Conservation (phyloP, 2,113 vertebrate species). For the Albula goreensis region DNA sequence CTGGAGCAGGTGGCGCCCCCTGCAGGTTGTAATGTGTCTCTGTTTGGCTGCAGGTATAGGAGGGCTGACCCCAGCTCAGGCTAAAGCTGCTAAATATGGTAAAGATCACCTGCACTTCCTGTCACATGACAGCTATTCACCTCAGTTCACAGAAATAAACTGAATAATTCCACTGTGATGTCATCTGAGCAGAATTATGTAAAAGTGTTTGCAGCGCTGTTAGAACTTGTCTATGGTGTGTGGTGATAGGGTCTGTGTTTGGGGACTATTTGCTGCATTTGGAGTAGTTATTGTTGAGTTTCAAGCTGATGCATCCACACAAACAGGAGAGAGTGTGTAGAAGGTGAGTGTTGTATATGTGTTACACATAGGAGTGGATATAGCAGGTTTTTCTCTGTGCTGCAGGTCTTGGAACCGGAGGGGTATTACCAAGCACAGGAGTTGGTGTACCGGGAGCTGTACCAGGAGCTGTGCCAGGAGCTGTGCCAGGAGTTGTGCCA, state of each 20-base stretch:
- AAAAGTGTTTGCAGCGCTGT: too few species aligned
- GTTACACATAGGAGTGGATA: too few species aligned
- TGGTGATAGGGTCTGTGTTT: too few species aligned
- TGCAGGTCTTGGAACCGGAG: slow-evolving; percentile 37
- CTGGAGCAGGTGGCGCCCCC: neutral
- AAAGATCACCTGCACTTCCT: slow-evolving; percentile 27
- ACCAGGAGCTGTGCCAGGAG: neutral
- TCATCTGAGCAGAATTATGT: too few species aligned
- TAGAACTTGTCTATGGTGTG: too few species aligned
- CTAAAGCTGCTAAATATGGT: slow-evolving; percentile 80
- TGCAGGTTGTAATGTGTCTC: neutral
- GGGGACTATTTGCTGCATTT: too few species aligned
- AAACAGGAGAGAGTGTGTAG: too few species aligned
- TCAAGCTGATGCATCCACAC: too few species aligned
- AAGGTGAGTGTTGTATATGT: too few species aligned
- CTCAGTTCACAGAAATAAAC: neutral
- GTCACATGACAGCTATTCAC: neutral
- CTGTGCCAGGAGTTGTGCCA: too few species aligned
- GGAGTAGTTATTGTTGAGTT: too few species aligned
- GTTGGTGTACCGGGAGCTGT: neutral
- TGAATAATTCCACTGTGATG: neutral
- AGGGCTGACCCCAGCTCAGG: slow-evolving; percentile 65
- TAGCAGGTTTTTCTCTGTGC: neutral
- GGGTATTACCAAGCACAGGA: slow-evolving; percentile 35
- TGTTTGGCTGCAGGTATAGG: slow-evolving; percentile 50